Base-by-base conservation (phyloP, 2,888 invertebrate species). In the Hemaris fuciformis region DNA sequence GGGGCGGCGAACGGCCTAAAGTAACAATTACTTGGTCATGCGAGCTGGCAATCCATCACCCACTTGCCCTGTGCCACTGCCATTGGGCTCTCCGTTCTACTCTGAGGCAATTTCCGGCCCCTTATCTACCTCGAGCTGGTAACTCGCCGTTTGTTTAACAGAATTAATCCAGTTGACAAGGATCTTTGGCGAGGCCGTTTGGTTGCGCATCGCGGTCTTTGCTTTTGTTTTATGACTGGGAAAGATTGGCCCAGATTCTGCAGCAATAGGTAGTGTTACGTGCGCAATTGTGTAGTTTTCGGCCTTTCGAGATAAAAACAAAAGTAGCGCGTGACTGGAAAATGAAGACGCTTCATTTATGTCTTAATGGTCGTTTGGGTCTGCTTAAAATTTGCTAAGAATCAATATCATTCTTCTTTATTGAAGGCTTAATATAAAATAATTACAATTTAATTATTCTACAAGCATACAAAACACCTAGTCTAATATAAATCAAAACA, bases 21-120 rank as follows among this genome's bases (percentile, higher is more conserved):
- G 87, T 89, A 90, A 91, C 90, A 91, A 91, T 91, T 90, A 91
- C 84, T 73, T 80, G 87, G 91, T 88, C 91, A 92, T 91, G 91
- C 91, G 83, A 92, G 85, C 73, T 67, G 67, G 77, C 87, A 77
- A 92, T 92, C 90, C 88, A 92, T 92, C 91, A 92, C 85, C 87
- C 79, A 89, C 87, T 89, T 84, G 83, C 77, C 71, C 75, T 76
- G 77, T 81, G 82, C 83, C 83, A 81, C 79, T 83, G 80, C 85
- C 86, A 81, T 80, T 83, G 77, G 84, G 38, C 38, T 13, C 83
- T 85, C 84, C 76, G 83, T 81, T 82, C 84, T 86, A 88, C 85
- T 90, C 89, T 85, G 80, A 85, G 82, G 89, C 88, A 92, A 91
- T 92, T 92, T 91, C 91, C 91, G 89, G 81, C 66, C 70, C 81